Evolutionary conservation across 2,888 invertebrate species (phyloP), one percentile per base, ranked within the genome.

Genomic region (Drosophila fulvimacula): DNA sequence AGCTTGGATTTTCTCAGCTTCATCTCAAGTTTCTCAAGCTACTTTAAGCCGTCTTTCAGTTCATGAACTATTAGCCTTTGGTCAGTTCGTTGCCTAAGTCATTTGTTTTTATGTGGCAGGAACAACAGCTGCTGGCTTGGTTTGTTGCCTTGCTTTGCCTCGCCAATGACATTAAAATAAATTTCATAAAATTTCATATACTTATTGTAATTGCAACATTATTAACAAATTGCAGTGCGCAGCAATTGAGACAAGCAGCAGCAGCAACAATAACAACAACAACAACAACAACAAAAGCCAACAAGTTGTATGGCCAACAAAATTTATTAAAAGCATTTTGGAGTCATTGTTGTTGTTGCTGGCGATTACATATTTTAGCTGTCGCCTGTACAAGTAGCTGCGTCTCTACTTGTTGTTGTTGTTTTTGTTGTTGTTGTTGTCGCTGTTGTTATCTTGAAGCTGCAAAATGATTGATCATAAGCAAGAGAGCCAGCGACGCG

Each of bases 261-360:
- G 41, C 63, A 73, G 62, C 52, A 69, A 34, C 51, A 62, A 32
- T 44, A 55, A 34, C 64, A 70, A 5, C 21, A 42, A 42, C 44
- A 61, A 69, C 57, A 64, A 48, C 49, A 70, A 36, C 65, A 58
- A 19, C 46, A 19, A 10, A 34, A n/a, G 34, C 55, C 42, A 58
- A 68, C 75, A 77, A 68, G 69, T 71, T 79, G 74, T 73, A 68
- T 73, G 62, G 71, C 65, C 81, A 81, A 75, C 74, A 78, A 74
- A 69, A 84, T 84, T 88, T 84, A 88, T 88, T 82, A 85, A 84
- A 84, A 84, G 85, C 82, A 84, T 88, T 84, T 84, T 81, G 63
- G 67, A 62, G 80, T 87, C 69, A 75, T 71, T 81, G 63, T 80
- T 77, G 70, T 64, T 69, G 63, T 68, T 74, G 53, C 51, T 61